These are phyloP conservation scores for Dasysyrphus tricinctus DNA, from an alignment of 2,888 invertebrate genomes.

Conservation along the genomic window DNA sequence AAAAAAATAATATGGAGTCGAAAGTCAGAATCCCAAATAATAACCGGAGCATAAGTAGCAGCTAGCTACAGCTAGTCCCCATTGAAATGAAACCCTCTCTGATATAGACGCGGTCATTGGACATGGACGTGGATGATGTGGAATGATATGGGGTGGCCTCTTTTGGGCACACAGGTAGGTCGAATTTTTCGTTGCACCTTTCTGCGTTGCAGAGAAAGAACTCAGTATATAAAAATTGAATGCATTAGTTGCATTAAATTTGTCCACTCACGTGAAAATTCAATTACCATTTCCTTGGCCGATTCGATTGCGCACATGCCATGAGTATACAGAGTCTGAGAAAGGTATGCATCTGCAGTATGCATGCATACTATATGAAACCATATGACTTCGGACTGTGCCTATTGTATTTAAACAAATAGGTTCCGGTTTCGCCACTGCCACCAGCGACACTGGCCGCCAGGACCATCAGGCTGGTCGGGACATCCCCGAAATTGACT, in stretches of 20 bases:
- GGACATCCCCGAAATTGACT: conserved; percentile 20
- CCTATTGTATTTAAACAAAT: conserved; percentile 66
- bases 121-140: not conserved
- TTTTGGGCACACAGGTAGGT: conserved; percentile 19
- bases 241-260: conserved; percentile 77
- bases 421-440: conserved; percentile 33
- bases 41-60: conserved; percentile 1
- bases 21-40: conserved; percentile 54
- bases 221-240: conserved; percentile 56
- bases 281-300: conserved; percentile 79
- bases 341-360: conserved; percentile 53
- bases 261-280: conserved; percentile 81
- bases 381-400: conserved; percentile 21
- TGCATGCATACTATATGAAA: conserved; percentile 9
- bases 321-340: not conserved
- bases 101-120: not conserved
- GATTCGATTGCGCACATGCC: conserved; percentile 61
- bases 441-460: not conserved
- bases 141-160: not conserved
- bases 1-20: not conserved
- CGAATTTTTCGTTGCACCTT: conserved; percentile 48
- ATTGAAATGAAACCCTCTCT: not conserved
- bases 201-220: conserved; percentile 42
- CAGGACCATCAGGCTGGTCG: not conserved
- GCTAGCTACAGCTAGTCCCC: not conserved